Base-by-base conservation (phyloP, 1,140 invertebrate species). In the Nasonia longicornis region DNA sequence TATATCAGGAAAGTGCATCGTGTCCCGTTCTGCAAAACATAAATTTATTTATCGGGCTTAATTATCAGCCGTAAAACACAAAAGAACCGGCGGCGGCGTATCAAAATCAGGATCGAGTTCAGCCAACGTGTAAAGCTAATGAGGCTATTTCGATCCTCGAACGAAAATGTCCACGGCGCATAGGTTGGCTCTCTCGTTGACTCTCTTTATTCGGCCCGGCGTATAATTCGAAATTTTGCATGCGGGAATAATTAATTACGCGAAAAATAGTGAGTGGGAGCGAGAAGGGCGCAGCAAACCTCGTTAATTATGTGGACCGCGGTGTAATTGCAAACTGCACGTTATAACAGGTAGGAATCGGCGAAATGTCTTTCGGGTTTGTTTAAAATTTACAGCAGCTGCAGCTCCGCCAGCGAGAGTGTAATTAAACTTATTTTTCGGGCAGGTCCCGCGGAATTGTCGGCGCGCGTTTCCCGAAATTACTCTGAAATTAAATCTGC, bases 161-260 rank as follows among this genome's bases (percentile, higher is more conserved):
- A n/a, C 20, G 52, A 58, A 58, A 58, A n/a, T 58, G 52, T n/a
- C 52, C 52, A 16, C 20, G 52, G 52, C 3, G 52, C 52, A 14
- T 1, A 38, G 38, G 52, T n/a, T 52, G 26, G 26, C 31, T 72
- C 77, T 63, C 72, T 63, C 3, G 52, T 20, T 58, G 26, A 16
- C n/a, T 72, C 77, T 72, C 72, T 72, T 80, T 74, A 72, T 58
- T 74, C 11, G 11, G 16, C 63, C n/a, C 16, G 20, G 29, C 1
- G 73, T 71, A 42, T 42, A 42, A 75, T 80, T 70, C 66, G 63
- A 81, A 76, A 81, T 76, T 76, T 76, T 31, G 66, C 66, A 71
- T 63, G 67, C 45, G 73, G 22, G 45, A 52, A 80, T 70, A 75
- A 80, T 76, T 81, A 81, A 81, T 81, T 77, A 64, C 16, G 52